Conservation (phyloP, 2,113 vertebrate species). For the Coracopsis vasa region DNA sequence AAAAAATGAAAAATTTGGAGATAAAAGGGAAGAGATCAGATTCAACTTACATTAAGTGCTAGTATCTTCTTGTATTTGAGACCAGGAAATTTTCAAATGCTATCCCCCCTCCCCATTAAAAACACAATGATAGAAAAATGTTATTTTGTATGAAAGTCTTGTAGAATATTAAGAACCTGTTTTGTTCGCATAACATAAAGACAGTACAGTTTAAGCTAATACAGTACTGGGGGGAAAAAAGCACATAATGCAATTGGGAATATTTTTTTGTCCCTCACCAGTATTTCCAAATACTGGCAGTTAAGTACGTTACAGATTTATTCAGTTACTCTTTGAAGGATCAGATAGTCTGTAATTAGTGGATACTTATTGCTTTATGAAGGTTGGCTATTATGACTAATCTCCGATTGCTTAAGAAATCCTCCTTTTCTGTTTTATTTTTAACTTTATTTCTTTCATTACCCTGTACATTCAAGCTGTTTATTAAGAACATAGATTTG, state of each 20-base stretch:
- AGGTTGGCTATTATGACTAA: conserved; percentile 38
- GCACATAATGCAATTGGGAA: not conserved
- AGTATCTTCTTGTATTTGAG: conserved; percentile 35
- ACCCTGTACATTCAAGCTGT: conserved; percentile 9
- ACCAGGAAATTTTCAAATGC: not conserved
- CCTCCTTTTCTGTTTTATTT: not conserved
- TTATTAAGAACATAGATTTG: conserved; percentile 36
- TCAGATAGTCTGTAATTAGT: not conserved
- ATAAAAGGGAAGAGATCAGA: conserved; percentile 10
- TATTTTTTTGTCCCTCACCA: conserved; percentile 11
- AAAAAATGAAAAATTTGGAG: not conserved
- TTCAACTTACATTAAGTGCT: conserved; percentile 51
- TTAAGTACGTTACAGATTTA: conserved; percentile 3
- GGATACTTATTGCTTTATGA: conserved; percentile 14
- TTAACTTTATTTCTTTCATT: conserved; percentile 20
- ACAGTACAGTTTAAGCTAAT: conserved; percentile 40
- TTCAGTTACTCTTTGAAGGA: conserved; percentile 9
- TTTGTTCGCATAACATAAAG: conserved; percentile 28
- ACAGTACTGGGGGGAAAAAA: not conserved
- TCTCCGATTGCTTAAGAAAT: conserved; percentile 35
- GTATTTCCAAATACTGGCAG: conserved; percentile 41
- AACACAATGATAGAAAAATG: conserved; percentile 39
- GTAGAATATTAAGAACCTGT: conserved; percentile 50
- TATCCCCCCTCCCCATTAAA: conserved; percentile 12
- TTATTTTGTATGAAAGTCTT: conserved; percentile 33